These are phyloP conservation scores for Vulpes ferrilata DNA, from an alignment of 2,113 vertebrate genomes.

Conservation along the genomic window DNA sequence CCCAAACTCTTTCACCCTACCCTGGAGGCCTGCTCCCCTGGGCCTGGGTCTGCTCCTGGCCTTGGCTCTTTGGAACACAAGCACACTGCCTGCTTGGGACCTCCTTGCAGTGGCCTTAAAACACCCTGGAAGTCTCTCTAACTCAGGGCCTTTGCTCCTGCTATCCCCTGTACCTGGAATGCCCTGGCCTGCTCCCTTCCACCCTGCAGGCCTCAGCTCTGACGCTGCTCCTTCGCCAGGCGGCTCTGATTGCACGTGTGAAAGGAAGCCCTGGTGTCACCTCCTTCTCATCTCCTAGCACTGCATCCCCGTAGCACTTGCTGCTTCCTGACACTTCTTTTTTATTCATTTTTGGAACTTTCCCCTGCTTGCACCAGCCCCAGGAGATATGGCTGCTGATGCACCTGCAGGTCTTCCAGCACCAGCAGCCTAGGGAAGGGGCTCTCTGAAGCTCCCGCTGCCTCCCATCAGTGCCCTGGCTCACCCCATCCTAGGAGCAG, in stretches of 20 bases:
- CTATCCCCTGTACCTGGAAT: neutral
- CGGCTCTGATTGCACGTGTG: neutral
- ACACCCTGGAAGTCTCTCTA: neutral
- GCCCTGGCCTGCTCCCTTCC: neutral
- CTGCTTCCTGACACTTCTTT: neutral
- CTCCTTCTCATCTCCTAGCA: neutral
- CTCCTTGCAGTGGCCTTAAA: neutral
- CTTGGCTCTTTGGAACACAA: neutral
- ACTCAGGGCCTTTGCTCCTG: no score
- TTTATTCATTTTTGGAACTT: neutral
- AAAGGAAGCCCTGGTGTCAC: neutral
- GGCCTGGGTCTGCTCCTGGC: neutral
- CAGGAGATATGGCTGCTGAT: fast-evolving
- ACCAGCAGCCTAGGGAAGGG: neutral
- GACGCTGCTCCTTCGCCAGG: fast-evolving
- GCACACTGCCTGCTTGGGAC: fast-evolving
- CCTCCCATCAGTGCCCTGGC: neutral
- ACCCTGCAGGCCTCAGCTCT: neutral
- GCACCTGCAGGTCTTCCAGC: neutral
- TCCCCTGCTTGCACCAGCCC: neutral
- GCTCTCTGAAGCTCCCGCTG: neutral
- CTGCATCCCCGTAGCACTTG: fast-evolving
- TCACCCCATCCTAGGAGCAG: neutral
- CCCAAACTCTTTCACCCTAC: neutral
- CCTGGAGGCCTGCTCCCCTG: fast-evolving